Percentiles rank a stretch among this genome's conserved stretches.
Conservation (phyloP, 2,888 invertebrate genomes). For the Rotaria sp. region DNA sequence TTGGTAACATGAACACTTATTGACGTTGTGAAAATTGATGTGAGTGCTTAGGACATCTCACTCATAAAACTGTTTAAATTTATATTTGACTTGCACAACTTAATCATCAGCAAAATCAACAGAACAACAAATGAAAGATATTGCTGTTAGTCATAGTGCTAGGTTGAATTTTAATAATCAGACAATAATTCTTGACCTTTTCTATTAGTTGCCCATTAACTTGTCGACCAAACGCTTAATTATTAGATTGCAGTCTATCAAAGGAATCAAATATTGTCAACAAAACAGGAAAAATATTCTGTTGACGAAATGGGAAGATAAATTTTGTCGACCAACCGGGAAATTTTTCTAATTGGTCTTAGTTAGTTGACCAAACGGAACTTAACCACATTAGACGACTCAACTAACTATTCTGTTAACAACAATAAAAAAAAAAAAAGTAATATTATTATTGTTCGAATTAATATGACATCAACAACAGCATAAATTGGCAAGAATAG, state of each 20-base stretch:
- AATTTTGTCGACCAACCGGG: not conserved
- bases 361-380: not conserved
- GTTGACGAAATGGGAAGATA: not conserved
- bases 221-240: not conserved
- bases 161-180: not conserved
- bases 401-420: too few species aligned
- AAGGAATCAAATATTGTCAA: not conserved
- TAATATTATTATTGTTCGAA: too few species aligned
- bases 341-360: not conserved
- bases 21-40: too few species aligned
- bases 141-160: not conserved
- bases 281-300: not conserved
- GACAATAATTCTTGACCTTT: not conserved
- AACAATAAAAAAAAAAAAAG: too few species aligned
- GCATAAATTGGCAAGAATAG: too few species aligned
- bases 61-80: not conserved
- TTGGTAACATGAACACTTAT: too few species aligned
- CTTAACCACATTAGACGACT: too few species aligned
- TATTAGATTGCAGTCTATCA: not conserved
- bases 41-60: too few species aligned
- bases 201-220: not conserved
- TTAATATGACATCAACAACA: too few species aligned
- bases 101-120: too few species aligned
- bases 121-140: not conserved
- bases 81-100: not conserved